Base-by-base conservation (phyloP, 2,888 invertebrate species). In the Ypsolopha scabrella region DNA sequence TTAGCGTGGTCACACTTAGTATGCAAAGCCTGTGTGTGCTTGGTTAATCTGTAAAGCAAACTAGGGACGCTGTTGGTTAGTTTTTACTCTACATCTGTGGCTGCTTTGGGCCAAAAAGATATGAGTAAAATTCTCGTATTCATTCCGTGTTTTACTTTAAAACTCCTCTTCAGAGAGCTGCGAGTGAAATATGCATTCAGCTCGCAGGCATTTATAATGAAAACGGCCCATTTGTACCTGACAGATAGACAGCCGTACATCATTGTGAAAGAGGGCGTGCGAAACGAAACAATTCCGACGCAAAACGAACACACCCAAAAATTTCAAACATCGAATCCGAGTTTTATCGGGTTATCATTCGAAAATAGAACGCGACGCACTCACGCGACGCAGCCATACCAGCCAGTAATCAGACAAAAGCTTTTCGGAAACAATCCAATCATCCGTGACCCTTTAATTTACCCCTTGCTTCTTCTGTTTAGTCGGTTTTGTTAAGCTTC, bases 351-450 rank as follows among this genome's bases (percentile, higher is more conserved):
- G 77, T 81, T 82, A 82, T 80, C 82, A 82, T 81, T 80, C 75
- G 76, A 78, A 82, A 81, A 82, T 80, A 78, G 82, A 81, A 82
- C 81, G 80, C 85, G 81, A 82, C 81, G 80, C 85, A 82, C 81
- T 81, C 83, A 82, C 81, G 81, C 83, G 77, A 83, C 70, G 74
- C 75, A 73, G 72, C 75, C 24, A 24, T 24, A 4, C 24, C 80
- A 71, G 68, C 76, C 72, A 76, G 81, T 83, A 83, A 83, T 83
- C 85, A 81, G 74, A 70, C 79, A 78, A 80, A 76, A 81, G 82
- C 83, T 81, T 82, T 78, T 77, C 75, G 69, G 67, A 62, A 10
- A 56, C 58, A 70, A 58, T 54, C 83, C 77, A 72, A 59, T 56
- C 50, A 69, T 69, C 59, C 58, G 53, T 65, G 82, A 68, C 54